phyloP scores from a whole-genome alignment of 2,113 vertebrate genomes.

The Lampris incognitus region DNA sequence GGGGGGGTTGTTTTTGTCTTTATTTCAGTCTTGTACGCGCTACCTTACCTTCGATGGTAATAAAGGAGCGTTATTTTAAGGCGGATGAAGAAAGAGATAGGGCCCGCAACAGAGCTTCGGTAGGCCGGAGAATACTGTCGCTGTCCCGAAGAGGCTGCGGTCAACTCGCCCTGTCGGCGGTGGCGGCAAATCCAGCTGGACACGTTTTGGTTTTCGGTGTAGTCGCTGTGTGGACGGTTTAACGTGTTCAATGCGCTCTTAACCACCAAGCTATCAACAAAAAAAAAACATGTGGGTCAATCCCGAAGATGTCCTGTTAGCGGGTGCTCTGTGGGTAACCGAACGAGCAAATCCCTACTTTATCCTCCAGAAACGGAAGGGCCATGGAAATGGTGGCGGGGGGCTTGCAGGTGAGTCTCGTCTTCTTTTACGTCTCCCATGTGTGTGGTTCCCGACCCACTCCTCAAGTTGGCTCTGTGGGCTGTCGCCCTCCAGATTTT shows the following conservation, averaged over 20 bases:
- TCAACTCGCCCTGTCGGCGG: too few relatives aligned
- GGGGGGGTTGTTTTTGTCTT: too few relatives aligned
- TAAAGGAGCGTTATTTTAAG: too few relatives aligned
- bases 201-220: conserved; percentile 7
- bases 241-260: conserved; percentile 70
- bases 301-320: conserved; percentile 96
- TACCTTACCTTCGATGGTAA: too few relatives aligned
- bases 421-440: not conserved
- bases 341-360: conserved; percentile 97
- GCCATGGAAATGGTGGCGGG: conserved; percentile 91
- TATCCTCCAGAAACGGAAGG: conserved; percentile 95
- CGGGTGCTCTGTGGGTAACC: conserved; percentile 94
- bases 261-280: conserved; percentile 3
- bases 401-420: conserved; percentile 85
- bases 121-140: too few relatives aligned
- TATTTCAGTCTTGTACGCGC: too few relatives aligned
- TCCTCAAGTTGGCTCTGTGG: too few relatives aligned
- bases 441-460: too few relatives aligned
- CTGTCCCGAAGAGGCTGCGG: too few relatives aligned
- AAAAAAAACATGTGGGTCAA: conserved; percentile 90
- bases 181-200: not conserved
- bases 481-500: too few relatives aligned
- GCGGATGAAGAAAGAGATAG: too few relatives aligned
- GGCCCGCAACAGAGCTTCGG: too few relatives aligned
- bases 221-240: conserved; percentile 7